Evolutionary conservation across 2,888 invertebrate genomes (phyloP), one percentile per base, ranked within the genome.

Genomic region (Bugulina stolonifera): DNA sequence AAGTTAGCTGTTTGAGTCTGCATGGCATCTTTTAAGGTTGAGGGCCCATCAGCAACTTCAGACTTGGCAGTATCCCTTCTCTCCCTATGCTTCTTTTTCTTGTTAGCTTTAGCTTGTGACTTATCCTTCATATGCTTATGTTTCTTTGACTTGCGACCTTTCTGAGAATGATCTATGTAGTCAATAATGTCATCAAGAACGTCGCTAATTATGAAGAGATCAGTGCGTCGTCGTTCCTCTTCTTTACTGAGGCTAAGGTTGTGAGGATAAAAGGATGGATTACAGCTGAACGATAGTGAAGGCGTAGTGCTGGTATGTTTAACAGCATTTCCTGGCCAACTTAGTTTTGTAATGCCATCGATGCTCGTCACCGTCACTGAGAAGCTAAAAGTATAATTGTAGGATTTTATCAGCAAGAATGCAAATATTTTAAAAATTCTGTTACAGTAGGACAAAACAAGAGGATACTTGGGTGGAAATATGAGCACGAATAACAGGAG

Each of bases 141-240:
- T 22, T 25, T 57, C 10, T 14, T 5, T 5, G 57, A 57, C 14
- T n/a, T 18, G 5, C n/a, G 25, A 57, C 14, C 14, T 23, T 27
- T 57, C 10, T 5, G n/a, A 5, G n/a, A 22, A 27, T 25, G 23
- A 5, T 57, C 57, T 10, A 64, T 32, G 5, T 14, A 27, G 32
- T 64, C 64, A 32, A 64, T 64, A 34, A 64, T 64, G 10, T 64
- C 64, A 32, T 64, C 64, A 64, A 64, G 64, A 64, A 64, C 10
- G n/a, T 64, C 64, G n/a, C 64, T 64, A 5, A 64, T 64, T 14
- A 64, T 32, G 32, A 64, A 64, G 3, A 64, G 64, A 32, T 64
- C 64, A 14, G 22, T 64, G 27, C 64, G 64, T 3, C n/a, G 64
- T 34, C 27, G 22, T 64, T 64, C 64, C 5, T 64, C 64, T 32